These are phyloP conservation scores for Gobiocypris rarus DNA, from an alignment of 2,113 vertebrate genomes.

Conservation along the genomic window DNA sequence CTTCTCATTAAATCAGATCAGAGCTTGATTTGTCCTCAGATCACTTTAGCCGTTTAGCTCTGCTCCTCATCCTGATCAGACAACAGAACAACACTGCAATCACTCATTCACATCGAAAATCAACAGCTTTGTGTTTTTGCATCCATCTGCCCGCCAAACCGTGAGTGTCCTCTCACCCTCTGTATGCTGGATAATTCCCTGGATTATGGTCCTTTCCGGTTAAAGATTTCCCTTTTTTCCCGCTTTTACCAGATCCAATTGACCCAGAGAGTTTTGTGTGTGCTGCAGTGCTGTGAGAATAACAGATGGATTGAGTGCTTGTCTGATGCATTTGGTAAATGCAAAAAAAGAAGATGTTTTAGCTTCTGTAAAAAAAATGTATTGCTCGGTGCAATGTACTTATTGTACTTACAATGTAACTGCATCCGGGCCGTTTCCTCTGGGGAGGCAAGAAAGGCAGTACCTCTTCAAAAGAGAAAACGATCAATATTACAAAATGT, in stretches of 20 bases:
- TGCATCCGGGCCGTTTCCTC: too few species aligned
- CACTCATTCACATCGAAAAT: background rate
- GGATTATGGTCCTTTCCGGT: background rate
- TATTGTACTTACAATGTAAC: too few species aligned
- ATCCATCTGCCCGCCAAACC: background rate
- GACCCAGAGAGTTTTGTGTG: background rate
- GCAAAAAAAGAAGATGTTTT: too few species aligned
- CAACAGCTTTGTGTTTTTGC: background rate
- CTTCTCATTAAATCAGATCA: slow-evolving; percentile 16
- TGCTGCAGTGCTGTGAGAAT: background rate
- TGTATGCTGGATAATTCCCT: background rate
- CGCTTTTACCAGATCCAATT: background rate
- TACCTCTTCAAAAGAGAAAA: too few species aligned
- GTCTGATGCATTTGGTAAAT: background rate
- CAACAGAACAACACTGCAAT: background rate
- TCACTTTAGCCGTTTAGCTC: background rate
- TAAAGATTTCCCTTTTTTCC: background rate
- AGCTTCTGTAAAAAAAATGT: too few species aligned
- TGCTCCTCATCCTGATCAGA: background rate
- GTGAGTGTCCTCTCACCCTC: background rate
- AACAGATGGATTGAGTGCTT: background rate
- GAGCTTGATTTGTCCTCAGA: slow-evolving; percentile 18
- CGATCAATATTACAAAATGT: too few species aligned
- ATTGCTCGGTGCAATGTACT: too few species aligned
- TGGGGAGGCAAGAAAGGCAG: too few species aligned